Percentiles rank a stretch among this genome's conserved stretches.
Conservation (phyloP, 2,888 invertebrate genomes). For the Elegia similella region DNA sequence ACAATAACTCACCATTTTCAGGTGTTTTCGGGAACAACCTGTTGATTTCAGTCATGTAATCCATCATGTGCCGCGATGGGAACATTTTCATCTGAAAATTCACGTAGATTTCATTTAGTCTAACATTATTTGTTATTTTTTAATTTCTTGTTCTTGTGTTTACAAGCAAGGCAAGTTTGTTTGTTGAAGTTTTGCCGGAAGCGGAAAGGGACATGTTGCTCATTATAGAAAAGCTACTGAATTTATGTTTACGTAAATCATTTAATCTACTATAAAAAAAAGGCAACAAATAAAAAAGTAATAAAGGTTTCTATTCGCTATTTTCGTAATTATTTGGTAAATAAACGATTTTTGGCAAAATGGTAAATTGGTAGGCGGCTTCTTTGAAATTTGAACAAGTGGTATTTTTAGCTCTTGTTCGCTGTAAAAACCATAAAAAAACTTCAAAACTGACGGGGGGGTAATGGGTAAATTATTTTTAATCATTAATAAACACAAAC, state of each 20-base stretch:
- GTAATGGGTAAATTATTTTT: background rate
- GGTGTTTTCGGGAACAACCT: conserved; percentile 44
- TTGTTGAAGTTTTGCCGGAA: conserved; percentile 1
- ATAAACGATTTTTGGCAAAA: background rate
- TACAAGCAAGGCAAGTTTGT: background rate
- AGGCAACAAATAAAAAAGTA: background rate
- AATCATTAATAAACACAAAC: too few species aligned
- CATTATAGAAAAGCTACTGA: background rate
- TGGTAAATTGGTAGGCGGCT: background rate
- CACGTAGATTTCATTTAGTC: conserved; percentile 24
- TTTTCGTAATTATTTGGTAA: too few species aligned
- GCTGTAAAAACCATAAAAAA: too few species aligned
- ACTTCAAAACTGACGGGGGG: too few species aligned
- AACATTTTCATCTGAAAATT: conserved; percentile 45
- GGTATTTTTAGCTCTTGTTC: too few species aligned
- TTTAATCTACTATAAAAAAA: too few species aligned
- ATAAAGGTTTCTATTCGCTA: too few species aligned
- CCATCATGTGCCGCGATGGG: conserved; percentile 47
- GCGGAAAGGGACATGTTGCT: background rate
- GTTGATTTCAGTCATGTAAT: conserved; percentile 54
- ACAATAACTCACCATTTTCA: conserved; percentile 50
- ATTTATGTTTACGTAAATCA: background rate
- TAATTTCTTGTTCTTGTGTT: too few species aligned
- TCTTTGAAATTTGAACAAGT: too few species aligned
- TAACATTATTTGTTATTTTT: conserved; percentile 19